phyloP scores from a whole-genome alignment of 2,888 invertebrate genomes.

The Lycophotia porphyrea region DNA sequence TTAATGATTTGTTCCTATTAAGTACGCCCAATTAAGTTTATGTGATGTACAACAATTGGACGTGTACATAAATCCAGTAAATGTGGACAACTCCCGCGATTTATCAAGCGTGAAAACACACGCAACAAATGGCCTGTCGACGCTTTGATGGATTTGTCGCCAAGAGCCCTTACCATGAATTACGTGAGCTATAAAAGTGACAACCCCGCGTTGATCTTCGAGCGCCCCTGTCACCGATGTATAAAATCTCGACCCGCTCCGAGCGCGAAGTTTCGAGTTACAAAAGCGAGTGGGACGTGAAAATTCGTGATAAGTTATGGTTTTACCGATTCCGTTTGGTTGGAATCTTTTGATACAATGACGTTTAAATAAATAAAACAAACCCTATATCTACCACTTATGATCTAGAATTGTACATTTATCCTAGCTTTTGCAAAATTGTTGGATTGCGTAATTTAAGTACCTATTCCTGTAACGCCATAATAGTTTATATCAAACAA shows the following conservation, averaged over 20 bases:
- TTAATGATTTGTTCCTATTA: slow-evolving; percentile 55
- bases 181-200: slow-evolving; percentile 78
- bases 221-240: slow-evolving; percentile 70
- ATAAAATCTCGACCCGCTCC: slow-evolving; percentile 64
- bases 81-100: slow-evolving; percentile 87
- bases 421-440: neutral
- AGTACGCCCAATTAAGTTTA: slow-evolving; percentile 77
- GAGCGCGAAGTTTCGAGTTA: slow-evolving; percentile 62
- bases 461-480: neutral
- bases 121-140: slow-evolving; percentile 89
- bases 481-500: slow-evolving; percentile 8
- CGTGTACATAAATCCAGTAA: slow-evolving; percentile 84
- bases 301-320: slow-evolving; percentile 58
- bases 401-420: neutral
- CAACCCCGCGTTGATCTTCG: slow-evolving; percentile 73
- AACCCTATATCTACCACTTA: neutral
- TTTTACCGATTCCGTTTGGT: slow-evolving; percentile 38
- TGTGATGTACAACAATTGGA: slow-evolving; percentile 80
- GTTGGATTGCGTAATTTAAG: neutral
- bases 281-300: slow-evolving; percentile 65
- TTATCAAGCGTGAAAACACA: slow-evolving; percentile 88
- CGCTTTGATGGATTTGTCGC: slow-evolving; percentile 89
- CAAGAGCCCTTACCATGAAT: slow-evolving; percentile 84
- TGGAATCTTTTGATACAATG: slow-evolving; percentile 32
- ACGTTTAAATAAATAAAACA: neutral